Base-by-base conservation (phyloP, 2,797 vertebrate species). In the Sphaeramia orbicularis region DNA sequence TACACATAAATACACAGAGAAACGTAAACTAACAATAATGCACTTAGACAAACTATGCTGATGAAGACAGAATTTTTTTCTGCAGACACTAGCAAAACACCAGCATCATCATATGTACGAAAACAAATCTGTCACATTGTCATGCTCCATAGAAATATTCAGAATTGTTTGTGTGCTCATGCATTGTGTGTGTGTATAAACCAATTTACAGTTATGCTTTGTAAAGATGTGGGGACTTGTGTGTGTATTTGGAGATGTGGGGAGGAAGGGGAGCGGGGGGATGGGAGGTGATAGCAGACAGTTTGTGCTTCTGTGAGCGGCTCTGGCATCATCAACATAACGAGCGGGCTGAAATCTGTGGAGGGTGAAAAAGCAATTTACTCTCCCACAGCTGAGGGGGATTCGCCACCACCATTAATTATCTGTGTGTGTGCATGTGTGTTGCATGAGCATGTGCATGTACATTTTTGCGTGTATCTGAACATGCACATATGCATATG, bases 291-390 rank as follows among this genome's bases (percentile, higher is more conserved):
- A 63, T 53, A 78, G 81, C 80, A 84, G 87, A 83, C 85, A 85
- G 84, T 87, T 85, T 91, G 82, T 91, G 86, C 74, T 71, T 80
- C 68, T 86, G 73, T 90, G 89, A 92, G 77, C 73, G 37, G 86
- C 76, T 84, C 74, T 88, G 85, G 86, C 85, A 91, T 92, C 90
- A 92, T 93, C 91, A 91, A 89, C 91, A 89, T 92, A 92, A 92
- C 78, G 75, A 92, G 91, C 84, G 37, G 76, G 58, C 85, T 82
- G 87, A 86, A 93, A 90, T 93, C 93, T 92, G 83, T 90, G 89
- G 85, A 90, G 89, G 90, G 89, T 90, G 88, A 92, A 92, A 92
- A 93, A 94, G 91, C 93, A 90, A 93, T 93, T 94, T 93, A 92
- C 86, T 92, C 86, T 90, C 78, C 84, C 85, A 87, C 84, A 90